Conservation (phyloP, 2,888 invertebrate species). For the Macrosoma leucophasiata region DNA sequence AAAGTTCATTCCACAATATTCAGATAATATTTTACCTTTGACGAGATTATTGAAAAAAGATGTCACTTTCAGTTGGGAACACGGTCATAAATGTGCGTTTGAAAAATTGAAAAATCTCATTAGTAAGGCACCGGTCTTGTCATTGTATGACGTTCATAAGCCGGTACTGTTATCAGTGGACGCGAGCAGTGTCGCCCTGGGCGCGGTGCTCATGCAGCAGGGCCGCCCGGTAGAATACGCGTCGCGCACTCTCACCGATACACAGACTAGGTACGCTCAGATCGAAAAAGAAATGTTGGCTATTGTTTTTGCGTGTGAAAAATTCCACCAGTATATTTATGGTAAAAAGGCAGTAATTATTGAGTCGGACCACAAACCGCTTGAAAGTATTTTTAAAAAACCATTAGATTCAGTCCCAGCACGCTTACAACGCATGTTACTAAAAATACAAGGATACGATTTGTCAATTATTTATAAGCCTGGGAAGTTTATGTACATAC, state of each 20-base stretch:
- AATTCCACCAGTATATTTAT: constrained; percentile 16
- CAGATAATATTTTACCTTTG: no score
- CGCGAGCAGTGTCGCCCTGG: constrained; percentile 2
- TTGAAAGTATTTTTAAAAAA: constrained; percentile 18
- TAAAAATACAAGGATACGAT: constrained; percentile 17
- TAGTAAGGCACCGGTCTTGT: constrained; percentile 15
- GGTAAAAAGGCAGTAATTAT: constrained; percentile 8
- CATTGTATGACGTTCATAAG: constrained; percentile 14
- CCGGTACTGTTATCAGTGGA: constrained; percentile 1
- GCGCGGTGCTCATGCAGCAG: neutral
- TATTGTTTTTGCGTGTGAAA: constrained; percentile 15
- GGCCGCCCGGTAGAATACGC: constrained; percentile 1
- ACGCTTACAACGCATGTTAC: constrained; percentile 18
- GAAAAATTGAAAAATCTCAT: neutral
- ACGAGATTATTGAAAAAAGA: no score
- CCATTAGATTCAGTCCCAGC: no score
- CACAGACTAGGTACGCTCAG: constrained; percentile 12
- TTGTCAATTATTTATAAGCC: no score
- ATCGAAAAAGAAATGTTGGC: constrained; percentile 18
- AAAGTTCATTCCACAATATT: constrained; percentile 21
- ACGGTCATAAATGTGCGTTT: neutral
- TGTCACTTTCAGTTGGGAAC: constrained; percentile 7
- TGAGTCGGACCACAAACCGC: constrained; percentile 16
- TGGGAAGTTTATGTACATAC: constrained; percentile 16
- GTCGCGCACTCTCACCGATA: neutral